Evolutionary conservation across 2,113 vertebrate species (phyloP), one percentile per base, ranked within the genome.

Genomic region (Penelope pileata): DNA sequence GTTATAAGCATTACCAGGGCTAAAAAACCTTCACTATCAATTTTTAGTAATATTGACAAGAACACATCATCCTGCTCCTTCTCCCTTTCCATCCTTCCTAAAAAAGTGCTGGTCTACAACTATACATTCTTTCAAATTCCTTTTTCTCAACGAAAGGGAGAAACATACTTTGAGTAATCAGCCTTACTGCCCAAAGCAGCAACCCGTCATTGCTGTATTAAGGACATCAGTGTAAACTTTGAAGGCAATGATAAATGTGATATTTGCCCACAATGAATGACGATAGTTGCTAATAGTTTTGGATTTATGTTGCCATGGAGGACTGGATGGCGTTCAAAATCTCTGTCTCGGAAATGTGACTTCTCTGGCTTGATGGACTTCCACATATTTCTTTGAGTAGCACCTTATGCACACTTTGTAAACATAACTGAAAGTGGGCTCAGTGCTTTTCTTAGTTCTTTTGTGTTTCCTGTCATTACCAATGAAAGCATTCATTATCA

Each of bases 401-500:
- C 32, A 54, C 45, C 86, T 90, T 38, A 38, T 76, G 21, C 32
- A 54, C 92, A 76, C 84, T 84, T 78, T 83, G 89, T 91, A 78
- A 94, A 74, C 59, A 29, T 81, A 81, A 76, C 54, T 58, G 32
- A 53, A 91, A 87, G 27, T 79, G 45, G 29, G 16, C 16, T 96
- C 59, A 82, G 50, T 24, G 50, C 24, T 50, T 90, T 70, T 77
- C 69, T 27, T 29, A 80, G 56, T 83, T 96, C 81, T 95, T 96
- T 94, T 97, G 86, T 91, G 74, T 88, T 79, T 94, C 79, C 86
- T 63, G 53, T 95, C 75, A 89, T 96, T 93, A 97, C 75, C 91
- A 94, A 93, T 96, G 90, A 97, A 97, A 96, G 58, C 50, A 85
- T 95, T 97, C 73, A 83, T 97, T 97, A 94, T 79, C 53, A 92